Conservation (phyloP, 2,888 invertebrate genomes). For the Drosophila seclusa region DNA sequence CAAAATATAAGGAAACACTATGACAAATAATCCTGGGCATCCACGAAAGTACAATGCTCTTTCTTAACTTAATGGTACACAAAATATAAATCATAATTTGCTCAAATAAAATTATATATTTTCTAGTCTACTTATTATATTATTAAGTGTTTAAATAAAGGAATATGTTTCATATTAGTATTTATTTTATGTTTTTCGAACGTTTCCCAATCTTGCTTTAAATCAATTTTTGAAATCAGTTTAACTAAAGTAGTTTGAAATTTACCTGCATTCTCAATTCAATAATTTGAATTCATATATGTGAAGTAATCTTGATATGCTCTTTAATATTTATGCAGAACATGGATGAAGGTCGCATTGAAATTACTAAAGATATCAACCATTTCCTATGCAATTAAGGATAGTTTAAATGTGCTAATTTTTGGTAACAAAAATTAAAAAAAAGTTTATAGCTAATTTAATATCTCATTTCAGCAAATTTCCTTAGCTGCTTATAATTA, state of each 20-base stretch:
- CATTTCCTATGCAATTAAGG: not conserved
- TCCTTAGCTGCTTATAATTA: conserved; percentile 36
- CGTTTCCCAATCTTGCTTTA: not conserved
- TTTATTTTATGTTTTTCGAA: not conserved
- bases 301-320: not conserved
- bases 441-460: conserved; percentile 5
- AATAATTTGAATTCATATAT: not conserved
- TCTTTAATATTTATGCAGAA: not conserved
- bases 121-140: not conserved
- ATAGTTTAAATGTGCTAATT: not conserved
- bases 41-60: conserved; percentile 31
- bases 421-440: not conserved
- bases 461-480: not conserved
- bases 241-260: no score
- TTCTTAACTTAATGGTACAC: not conserved
- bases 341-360: not conserved
- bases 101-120: not conserved
- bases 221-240: not conserved
- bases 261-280: not conserved
- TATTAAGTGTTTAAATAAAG: not conserved
- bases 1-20: conserved; percentile 29
- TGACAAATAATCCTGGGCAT: not conserved
- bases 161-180: not conserved
- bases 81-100: not conserved
- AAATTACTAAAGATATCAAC: not conserved